Conservation (phyloP, 1,140 invertebrate species). For the Drosophila baimaii region DNA sequence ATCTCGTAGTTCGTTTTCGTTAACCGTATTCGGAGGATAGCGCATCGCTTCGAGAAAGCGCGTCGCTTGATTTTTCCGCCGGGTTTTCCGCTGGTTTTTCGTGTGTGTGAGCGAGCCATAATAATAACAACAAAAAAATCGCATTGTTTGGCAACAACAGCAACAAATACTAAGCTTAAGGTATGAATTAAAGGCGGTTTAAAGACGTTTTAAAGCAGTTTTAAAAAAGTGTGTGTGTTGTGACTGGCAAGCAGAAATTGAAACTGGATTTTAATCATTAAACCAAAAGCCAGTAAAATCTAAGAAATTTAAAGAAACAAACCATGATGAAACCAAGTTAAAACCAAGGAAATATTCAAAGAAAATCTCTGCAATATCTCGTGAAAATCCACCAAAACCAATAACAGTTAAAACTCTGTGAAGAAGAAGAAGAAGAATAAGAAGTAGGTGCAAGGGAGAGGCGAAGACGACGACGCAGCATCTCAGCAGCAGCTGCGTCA, state of each 20-base stretch:
- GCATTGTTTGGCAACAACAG: conserved; percentile 19
- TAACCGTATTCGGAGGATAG: background rate
- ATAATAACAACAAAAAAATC: conserved; percentile 35
- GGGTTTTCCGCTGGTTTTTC: conserved; percentile 34
- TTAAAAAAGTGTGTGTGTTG: conserved; percentile 17
- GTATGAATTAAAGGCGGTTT: conserved; percentile 14
- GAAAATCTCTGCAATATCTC: background rate
- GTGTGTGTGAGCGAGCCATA: conserved; percentile 27
- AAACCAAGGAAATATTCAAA: background rate
- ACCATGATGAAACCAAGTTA: background rate
- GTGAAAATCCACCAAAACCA: background rate
- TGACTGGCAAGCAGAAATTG: background rate
- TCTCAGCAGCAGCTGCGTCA: conserved; percentile 28
- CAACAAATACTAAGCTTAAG: conserved; percentile 13
- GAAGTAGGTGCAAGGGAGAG: conserved; percentile 16
- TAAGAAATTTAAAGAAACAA: background rate
- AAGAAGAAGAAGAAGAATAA: conserved; percentile 1
- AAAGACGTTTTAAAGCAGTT: conserved; percentile 23
- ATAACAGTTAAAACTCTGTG: conserved; percentile 23
- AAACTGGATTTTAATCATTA: background rate
- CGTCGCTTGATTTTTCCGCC: conserved; percentile 32
- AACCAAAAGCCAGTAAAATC: background rate
- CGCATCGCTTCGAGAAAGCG: conserved; percentile 4
- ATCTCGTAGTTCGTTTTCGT: background rate
- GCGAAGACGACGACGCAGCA: conserved; percentile 18